Evolutionary conservation across 2,888 invertebrate species (phyloP).

Genomic region (Euclidia mi): DNA sequence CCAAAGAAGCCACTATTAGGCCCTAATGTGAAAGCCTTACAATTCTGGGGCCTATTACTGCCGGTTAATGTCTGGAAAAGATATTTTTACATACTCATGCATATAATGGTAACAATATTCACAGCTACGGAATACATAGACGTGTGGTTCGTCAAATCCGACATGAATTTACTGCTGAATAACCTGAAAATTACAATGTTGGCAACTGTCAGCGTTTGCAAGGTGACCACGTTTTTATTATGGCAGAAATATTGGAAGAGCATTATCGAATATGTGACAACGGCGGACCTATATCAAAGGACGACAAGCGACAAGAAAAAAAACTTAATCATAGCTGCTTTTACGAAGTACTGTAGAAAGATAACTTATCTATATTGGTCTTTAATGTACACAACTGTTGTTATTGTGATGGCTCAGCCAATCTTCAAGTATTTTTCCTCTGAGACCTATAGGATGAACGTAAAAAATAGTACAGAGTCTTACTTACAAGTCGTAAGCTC

Average conservation of each 20-base stretch:
- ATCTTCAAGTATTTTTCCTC: constrained; percentile 70
- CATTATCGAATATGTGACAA: constrained; percentile 77
- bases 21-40: constrained; percentile 75
- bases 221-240: constrained; percentile 72
- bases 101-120: constrained; percentile 73
- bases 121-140: constrained; percentile 78
- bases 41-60: constrained; percentile 82
- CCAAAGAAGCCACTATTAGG: constrained; percentile 77
- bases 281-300: constrained; percentile 71
- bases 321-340: constrained; percentile 58
- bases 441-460: constrained; percentile 66
- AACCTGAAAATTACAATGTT: constrained; percentile 82
- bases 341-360: constrained; percentile 76
- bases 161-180: constrained; percentile 74
- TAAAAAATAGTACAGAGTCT: constrained; percentile 69
- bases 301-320: constrained; percentile 56
- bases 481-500: constrained; percentile 80
- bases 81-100: constrained; percentile 72
- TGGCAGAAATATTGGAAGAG: constrained; percentile 76
- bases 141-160: constrained; percentile 77
- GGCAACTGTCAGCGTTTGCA: constrained; percentile 76
- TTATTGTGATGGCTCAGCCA: constrained; percentile 74
- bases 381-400: constrained; percentile 78
- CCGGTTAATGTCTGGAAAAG: constrained; percentile 64
- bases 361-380: constrained; percentile 78